Evolutionary conservation across 1,140 invertebrate species (phyloP), one percentile per base, ranked within the genome.

Genomic region (Aricia agestis): DNA sequence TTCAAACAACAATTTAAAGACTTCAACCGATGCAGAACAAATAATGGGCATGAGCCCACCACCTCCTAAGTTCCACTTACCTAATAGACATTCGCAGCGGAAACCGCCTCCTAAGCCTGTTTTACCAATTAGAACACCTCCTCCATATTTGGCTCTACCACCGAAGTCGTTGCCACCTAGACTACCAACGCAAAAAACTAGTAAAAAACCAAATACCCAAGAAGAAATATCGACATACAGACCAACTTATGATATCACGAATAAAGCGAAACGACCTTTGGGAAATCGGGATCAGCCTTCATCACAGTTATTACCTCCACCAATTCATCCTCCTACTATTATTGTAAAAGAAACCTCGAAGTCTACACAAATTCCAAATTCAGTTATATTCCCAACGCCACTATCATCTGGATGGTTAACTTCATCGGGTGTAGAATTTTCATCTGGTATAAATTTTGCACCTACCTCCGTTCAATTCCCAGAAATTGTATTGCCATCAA

Each of bases 31-130:
- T 68, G 85, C 86, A 74, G 90, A 92, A 72, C 83, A 85, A 70
- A 92, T 92, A 42, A 91, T 92, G 89, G 92, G 92, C 13, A 92
- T 92, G 92, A 92, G 86, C 76, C 91, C 92, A 41, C 92, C 89
- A 15, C 87, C 89, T 25, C 85, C 83, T 18, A 77, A 76, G 72
- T 84, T 74, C 0, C 74, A 82, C 32, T 63, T 81, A 31, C 71
- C 76, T 31, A 79, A 75, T n/a, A 83, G 80, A 76, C 66, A 74
- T 65, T 82, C 82, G 31, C 69, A 78, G 32, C 83, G 83, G 72
- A 67, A 75, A 41, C 77, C 83, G 25, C 86, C 85, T 59, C 75
- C 82, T 41, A 78, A 85, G 70, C 85, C 86, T 52, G 68, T 74
- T 66, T 65, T 84, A 59, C 78, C 85, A 10, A 69, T 81, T 2